These are phyloP conservation scores for Cantharis nigra DNA, from an alignment of 2,888 invertebrate genomes.

Conservation along the genomic window DNA sequence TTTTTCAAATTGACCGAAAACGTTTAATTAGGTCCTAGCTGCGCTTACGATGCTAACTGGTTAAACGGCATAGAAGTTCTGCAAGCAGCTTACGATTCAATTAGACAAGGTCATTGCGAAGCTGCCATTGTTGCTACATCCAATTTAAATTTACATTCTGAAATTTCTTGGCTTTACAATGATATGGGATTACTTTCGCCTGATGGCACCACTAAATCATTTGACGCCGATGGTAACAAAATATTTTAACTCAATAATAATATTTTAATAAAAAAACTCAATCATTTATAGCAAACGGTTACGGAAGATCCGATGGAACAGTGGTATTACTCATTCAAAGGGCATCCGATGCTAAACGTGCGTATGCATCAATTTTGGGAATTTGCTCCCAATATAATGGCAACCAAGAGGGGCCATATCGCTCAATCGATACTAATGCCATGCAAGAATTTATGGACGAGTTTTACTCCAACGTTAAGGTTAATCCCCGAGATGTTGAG, in stretches of 20 bases:
- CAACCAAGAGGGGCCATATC: constrained; percentile 51
- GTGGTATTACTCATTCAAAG: constrained; percentile 76
- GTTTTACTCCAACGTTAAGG: constrained; percentile 60
- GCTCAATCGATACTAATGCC: constrained; percentile 49
- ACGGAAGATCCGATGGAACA: constrained; percentile 82
- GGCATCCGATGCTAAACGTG: constrained; percentile 58
- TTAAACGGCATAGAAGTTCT: constrained; percentile 71
- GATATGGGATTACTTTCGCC: constrained; percentile 65
- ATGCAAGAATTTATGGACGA: constrained; percentile 59
- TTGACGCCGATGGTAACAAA: constrained; percentile 64
- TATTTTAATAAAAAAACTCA: constrained; percentile 18
- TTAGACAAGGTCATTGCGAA: constrained; percentile 84
- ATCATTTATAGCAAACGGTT: constrained; percentile 67
- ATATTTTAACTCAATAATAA: background rate
- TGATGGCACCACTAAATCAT: constrained; percentile 67
- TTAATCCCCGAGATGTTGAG: constrained; percentile 50
- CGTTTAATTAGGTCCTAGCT: constrained; percentile 60
- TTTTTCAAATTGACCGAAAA: constrained; percentile 11
- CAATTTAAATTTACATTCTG: constrained; percentile 71
- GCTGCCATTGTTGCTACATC: constrained; percentile 89
- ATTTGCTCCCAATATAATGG: constrained; percentile 64
- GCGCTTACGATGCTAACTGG: constrained; percentile 69
- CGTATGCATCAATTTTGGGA: constrained; percentile 62
- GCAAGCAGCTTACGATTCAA: constrained; percentile 70
- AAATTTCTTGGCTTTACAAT: constrained; percentile 65